Conservation (phyloP, 2,888 invertebrate genomes). For the Sericinus montela region DNA sequence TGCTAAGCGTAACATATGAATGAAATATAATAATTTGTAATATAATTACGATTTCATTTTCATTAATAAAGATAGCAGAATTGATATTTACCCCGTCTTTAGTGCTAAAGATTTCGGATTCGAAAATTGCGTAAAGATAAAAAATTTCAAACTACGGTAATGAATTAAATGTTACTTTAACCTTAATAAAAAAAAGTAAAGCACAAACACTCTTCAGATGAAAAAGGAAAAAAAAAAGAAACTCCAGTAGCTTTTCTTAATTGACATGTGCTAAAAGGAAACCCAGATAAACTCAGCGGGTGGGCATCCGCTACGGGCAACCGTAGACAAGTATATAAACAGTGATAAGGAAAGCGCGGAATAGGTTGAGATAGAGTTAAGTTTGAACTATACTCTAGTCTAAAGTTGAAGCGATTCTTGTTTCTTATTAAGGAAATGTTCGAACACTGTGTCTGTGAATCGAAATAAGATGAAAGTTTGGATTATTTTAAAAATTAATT, state of each 20-base stretch:
- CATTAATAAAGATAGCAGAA: no score
- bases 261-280: slow-evolving; percentile 19
- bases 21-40: no score
- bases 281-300: slow-evolving; percentile 16
- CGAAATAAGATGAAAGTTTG: no score
- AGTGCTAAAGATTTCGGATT: no score
- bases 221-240: slow-evolving; percentile 11
- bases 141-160: no score
- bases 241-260: slow-evolving; percentile 9
- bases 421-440: slow-evolving; percentile 5
- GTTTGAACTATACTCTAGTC: background rate
- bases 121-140: no score
- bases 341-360: slow-evolving; percentile 8
- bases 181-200: background rate
- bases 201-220: slow-evolving; percentile 1
- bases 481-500: no score
- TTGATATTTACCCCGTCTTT: no score
- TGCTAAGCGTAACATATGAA: no score
- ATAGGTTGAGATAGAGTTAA: slow-evolving; percentile 3
- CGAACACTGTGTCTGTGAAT: no score
- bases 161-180: no score
- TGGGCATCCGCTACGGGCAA: background rate
- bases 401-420: slow-evolving; percentile 1
- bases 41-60: no score
- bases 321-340: slow-evolving; percentile 1